These are phyloP conservation scores for Notothenia rossii DNA, from an alignment of 2,113 vertebrate species.

Conservation along the genomic window DNA sequence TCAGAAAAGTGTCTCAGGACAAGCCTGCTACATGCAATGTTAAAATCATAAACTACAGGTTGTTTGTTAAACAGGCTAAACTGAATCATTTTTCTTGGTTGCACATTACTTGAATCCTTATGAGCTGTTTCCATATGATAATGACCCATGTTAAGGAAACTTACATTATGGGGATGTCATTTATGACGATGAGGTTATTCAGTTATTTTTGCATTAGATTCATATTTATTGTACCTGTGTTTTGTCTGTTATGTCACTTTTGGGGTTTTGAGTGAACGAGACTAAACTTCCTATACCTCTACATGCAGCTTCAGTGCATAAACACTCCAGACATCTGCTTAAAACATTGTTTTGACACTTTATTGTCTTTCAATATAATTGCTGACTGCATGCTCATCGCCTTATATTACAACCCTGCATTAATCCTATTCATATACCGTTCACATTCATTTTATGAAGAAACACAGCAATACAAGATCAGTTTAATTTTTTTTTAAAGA, in stretches of 20 bases:
- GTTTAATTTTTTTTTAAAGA: neutral
- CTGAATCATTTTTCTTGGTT: constrained; percentile 17
- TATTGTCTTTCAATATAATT: constrained; percentile 57
- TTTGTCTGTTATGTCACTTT: constrained; percentile 57
- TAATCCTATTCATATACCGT: neutral
- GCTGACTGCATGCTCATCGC: constrained; percentile 12
- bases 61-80: constrained; percentile 16
- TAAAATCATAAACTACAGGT: neutral
- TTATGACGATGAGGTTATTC: neutral
- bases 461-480: constrained; percentile 4
- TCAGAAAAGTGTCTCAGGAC: constrained; percentile 15
- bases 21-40: constrained; percentile 1
- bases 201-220: constrained; percentile 41
- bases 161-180: constrained; percentile 6
- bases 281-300: constrained; percentile 54
- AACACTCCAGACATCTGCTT: constrained; percentile 63
- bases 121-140: constrained; percentile 42
- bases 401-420: constrained; percentile 41
- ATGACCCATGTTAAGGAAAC: constrained; percentile 23
- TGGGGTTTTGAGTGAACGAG: constrained; percentile 42
- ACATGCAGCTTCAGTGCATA: constrained; percentile 56
- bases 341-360: constrained; percentile 57
- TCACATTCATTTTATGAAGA: constrained; percentile 29
- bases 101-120: constrained; percentile 1
- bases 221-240: constrained; percentile 23